Evolutionary conservation across 2,888 invertebrate genomes (phyloP).

Genomic region (Drosophila tripunctata): DNA sequence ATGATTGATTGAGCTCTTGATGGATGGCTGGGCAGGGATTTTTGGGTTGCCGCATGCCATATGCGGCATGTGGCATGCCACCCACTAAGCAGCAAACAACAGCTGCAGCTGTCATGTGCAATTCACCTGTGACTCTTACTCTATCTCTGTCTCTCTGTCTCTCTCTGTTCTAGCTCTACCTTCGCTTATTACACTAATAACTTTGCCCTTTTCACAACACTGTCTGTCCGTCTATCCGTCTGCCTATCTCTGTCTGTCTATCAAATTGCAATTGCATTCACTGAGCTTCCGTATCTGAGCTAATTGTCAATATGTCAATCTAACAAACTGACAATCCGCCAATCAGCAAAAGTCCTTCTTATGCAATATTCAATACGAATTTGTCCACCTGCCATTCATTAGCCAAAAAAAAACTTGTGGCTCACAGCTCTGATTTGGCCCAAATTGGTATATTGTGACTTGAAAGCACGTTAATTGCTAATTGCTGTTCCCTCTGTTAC

Average conservation of each 20-base stretch:
- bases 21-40: constrained; percentile 58
- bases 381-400: constrained; percentile 7
- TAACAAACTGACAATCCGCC: constrained; percentile 13
- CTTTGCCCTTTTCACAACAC: constrained; percentile 68
- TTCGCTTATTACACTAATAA: constrained; percentile 67
- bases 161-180: neutral
- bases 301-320: constrained; percentile 33
- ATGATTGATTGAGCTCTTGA: constrained; percentile 75
- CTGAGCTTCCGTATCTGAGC: constrained; percentile 2
- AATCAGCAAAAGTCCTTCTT: constrained; percentile 7
- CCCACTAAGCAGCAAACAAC: constrained; percentile 47
- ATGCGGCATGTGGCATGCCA: constrained; percentile 17
- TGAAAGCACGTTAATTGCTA: neutral
- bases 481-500: neutral
- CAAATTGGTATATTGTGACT: neutral
- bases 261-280: constrained; percentile 48
- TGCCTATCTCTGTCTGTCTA: constrained; percentile 21
- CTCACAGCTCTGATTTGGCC: neutral
- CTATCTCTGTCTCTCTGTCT: no score
- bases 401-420: neutral
- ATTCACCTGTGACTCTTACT: constrained; percentile 48
- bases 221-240: constrained; percentile 48
- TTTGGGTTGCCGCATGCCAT: constrained; percentile 12
- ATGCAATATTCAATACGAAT: constrained; percentile 56
- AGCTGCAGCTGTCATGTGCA: constrained; percentile 79